phyloP scores from a whole-genome alignment of 2,797 vertebrate species.

The Diplodus sargus region DNA sequence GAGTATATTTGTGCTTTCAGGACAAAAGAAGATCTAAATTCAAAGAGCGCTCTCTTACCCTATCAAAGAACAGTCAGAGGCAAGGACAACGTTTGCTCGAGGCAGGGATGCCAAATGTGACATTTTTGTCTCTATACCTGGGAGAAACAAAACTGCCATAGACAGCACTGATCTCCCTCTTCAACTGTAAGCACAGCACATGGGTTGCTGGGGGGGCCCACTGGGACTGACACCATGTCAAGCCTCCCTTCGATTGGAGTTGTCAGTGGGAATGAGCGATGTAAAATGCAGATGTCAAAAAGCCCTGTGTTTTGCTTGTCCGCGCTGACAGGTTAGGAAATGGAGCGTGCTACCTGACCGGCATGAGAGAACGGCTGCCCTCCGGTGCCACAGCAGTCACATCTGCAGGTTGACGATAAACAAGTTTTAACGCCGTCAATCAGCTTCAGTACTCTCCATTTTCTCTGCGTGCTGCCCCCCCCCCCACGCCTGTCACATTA shows the following conservation, averaged over 20 bases:
- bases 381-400: conserved; percentile 56
- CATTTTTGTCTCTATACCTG: conserved; percentile 52
- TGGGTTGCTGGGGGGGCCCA: conserved; percentile 34
- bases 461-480: not conserved
- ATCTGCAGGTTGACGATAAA: conserved; percentile 64
- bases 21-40: conserved; percentile 22
- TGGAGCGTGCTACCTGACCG: conserved; percentile 79
- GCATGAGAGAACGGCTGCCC: conserved; percentile 73
- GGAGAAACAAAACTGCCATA: conserved; percentile 55
- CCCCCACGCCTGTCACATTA: conserved; percentile 32
- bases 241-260: conserved; percentile 74
- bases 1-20: conserved; percentile 16
- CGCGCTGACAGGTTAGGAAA: conserved; percentile 82
- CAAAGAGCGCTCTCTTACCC: conserved; percentile 11
- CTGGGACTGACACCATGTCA: conserved; percentile 69
- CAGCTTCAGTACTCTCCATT: conserved; percentile 37
- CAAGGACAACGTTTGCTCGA: conserved; percentile 21
- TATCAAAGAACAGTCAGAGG: conserved; percentile 38
- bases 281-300: conserved; percentile 81
- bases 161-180: conserved; percentile 52
- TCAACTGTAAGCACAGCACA: conserved; percentile 60
- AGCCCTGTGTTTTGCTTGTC: conserved; percentile 83
- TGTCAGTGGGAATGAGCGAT: conserved; percentile 81
- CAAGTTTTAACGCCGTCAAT: conserved; percentile 69
- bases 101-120: conserved; percentile 49